A percentile compares a stretch with the other conserved stretches of the same genome.
Conservation (phyloP, 2,888 invertebrate genomes). For the Drosophila niveifrons region DNA sequence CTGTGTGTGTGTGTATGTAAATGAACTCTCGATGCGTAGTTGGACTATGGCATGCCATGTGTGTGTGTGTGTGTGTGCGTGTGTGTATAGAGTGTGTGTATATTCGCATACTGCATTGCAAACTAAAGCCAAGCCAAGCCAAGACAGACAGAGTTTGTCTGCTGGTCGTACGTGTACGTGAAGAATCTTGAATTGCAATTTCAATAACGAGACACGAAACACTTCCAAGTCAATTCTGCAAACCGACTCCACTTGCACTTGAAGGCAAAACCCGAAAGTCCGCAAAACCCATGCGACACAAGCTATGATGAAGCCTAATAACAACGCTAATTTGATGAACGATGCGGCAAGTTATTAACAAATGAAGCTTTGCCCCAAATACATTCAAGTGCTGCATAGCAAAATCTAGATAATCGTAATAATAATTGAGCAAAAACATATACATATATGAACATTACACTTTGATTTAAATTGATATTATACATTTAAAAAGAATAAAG, state of each 20-base stretch:
- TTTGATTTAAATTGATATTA: too few species aligned
- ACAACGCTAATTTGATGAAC: neutral
- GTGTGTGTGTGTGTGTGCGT: slow-evolving; percentile 7
- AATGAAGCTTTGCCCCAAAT: too few species aligned
- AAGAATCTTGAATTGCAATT: slow-evolving; percentile 79
- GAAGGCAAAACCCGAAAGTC: slow-evolving; percentile 52
- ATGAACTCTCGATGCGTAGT: slow-evolving; percentile 67
- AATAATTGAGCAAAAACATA: too few species aligned
- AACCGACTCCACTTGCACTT: slow-evolving; percentile 67
- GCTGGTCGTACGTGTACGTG: slow-evolving; percentile 65
- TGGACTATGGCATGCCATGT: slow-evolving; percentile 2
- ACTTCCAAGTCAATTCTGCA: slow-evolving; percentile 69
- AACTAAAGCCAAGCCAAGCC: slow-evolving; percentile 6
- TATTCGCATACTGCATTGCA: neutral
- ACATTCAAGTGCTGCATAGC: too few species aligned
- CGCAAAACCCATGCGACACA: slow-evolving; percentile 11
- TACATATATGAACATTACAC: too few species aligned
- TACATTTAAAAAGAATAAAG: too few species aligned
- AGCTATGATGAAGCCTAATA: slow-evolving; percentile 20
- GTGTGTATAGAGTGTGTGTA: neutral
- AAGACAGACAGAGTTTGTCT: slow-evolving; percentile 1
- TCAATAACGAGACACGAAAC: slow-evolving; percentile 79
- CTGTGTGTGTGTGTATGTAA: slow-evolving; percentile 70
- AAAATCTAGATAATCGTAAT: too few species aligned
- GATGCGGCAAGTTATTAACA: too few species aligned